These are phyloP conservation scores for Scomber colias DNA, from an alignment of 2,113 vertebrate genomes.

Conservation along the genomic window DNA sequence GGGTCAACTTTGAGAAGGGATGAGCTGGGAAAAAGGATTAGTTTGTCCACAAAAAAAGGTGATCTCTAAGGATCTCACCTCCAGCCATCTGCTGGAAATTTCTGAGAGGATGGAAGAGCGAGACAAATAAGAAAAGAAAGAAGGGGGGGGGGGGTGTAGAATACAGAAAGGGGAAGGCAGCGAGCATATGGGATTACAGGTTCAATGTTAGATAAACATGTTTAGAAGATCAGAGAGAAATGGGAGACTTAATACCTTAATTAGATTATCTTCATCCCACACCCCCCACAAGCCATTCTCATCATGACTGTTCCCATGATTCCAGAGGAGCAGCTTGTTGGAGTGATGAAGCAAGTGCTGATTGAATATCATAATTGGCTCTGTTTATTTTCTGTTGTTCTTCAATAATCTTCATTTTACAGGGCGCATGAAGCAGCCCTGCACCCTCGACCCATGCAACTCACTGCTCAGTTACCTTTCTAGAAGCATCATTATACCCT, in stretches of 20 bases:
- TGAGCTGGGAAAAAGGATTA: slow-evolving; percentile 73
- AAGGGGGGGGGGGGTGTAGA: not conserved
- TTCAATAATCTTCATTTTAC: slow-evolving; percentile 1
- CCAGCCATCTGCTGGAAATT: slow-evolving; percentile 42
- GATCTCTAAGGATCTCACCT: slow-evolving; percentile 70
- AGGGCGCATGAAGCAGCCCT: not conserved
- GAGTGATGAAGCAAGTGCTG: slow-evolving; percentile 5
- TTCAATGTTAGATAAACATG: slow-evolving; percentile 71
- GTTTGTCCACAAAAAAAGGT: slow-evolving; percentile 50
- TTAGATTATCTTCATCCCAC: slow-evolving; percentile 68
- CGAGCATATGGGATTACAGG: slow-evolving; percentile 69
- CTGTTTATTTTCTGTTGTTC: slow-evolving; percentile 12
- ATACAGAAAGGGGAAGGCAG: not conserved
- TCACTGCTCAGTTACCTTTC: not conserved
- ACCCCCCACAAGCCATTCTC: slow-evolving; percentile 5
- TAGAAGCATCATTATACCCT: not conserved
- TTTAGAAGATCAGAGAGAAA: slow-evolving; percentile 64
- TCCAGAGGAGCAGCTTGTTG: slow-evolving; percentile 9
- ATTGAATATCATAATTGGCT: slow-evolving; percentile 14
- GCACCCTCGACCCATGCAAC: not conserved
- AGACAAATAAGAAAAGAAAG: slow-evolving; percentile 5
- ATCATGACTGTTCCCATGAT: slow-evolving; percentile 38
- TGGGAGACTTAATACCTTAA: slow-evolving; percentile 72
- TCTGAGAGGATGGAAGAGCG: slow-evolving; percentile 1
- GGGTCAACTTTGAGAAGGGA: slow-evolving; percentile 70